A percentile compares a stretch with the other conserved stretches of the same genome.
These are phyloP conservation scores for Limnephilus rhombicus DNA, from an alignment of 2,888 invertebrate genomes.

Conservation along the genomic window DNA sequence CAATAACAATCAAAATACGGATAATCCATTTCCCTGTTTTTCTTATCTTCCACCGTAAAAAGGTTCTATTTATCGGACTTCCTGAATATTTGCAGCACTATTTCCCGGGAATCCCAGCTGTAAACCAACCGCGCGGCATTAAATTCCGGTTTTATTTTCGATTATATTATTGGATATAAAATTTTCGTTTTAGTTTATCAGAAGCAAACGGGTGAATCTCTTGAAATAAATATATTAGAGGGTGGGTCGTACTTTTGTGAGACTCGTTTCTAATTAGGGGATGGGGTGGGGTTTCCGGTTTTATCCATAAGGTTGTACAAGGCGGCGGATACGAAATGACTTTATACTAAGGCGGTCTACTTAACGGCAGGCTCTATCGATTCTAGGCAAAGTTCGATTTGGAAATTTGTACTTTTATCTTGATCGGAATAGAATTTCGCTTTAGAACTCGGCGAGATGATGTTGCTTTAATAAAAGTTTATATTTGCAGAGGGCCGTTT, in stretches of 20 bases:
- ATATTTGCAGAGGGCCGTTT: not conserved
- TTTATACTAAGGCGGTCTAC: slow-evolving; percentile 50
- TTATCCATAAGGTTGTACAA: slow-evolving; percentile 51
- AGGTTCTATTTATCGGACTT: not conserved
- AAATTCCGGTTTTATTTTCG: slow-evolving; percentile 52
- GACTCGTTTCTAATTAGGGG: slow-evolving; percentile 59
- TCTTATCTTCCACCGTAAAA: not conserved
- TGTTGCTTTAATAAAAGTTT: slow-evolving; percentile 33
- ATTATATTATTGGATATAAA: slow-evolving; percentile 60
- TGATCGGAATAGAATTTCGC: slow-evolving; percentile 23
- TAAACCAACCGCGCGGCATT: slow-evolving; percentile 14
- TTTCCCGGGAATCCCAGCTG: not conserved
- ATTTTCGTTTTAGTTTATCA: slow-evolving; percentile 56
- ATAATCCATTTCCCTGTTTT: not conserved
- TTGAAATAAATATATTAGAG: slow-evolving; percentile 33
- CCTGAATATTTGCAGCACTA: slow-evolving; percentile 11
- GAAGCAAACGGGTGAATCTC: slow-evolving; percentile 11
- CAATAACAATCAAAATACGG: not conserved
- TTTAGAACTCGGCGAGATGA: not conserved
- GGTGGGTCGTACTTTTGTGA: slow-evolving; percentile 55
- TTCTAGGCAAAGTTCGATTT: slow-evolving; percentile 19
- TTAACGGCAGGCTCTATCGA: slow-evolving; percentile 34
- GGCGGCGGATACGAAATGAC: slow-evolving; percentile 47
- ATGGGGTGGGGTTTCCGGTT: slow-evolving; percentile 45
- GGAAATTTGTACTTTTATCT: slow-evolving; percentile 27